Evolutionary conservation across 2,797 vertebrate genomes (phyloP), one percentile per base, ranked within the genome.

Genomic region (Falco concolor): DNA sequence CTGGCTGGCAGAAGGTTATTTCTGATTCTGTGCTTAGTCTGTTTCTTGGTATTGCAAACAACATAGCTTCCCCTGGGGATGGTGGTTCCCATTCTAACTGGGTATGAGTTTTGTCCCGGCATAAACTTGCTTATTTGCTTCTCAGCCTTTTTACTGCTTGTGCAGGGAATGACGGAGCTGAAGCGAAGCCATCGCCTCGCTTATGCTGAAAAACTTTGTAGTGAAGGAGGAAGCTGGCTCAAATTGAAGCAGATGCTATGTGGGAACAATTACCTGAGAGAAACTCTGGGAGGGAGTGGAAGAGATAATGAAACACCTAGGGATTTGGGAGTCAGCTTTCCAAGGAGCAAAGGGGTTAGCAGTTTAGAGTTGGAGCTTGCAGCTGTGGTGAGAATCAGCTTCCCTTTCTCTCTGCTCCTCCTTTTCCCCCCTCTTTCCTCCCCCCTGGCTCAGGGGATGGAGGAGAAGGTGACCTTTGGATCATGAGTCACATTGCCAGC

Each of bases 251-350:
- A 95, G 94, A 95, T 97, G 94, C 95, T 96, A 63, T 95, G 90
- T 94, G 95, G 94, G 95, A 97, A 94, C 96, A 97, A 96, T 96
- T 97, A 97, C 97, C 94, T 96, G 96, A 96, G 95, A 94, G 91
- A 82, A 95, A 89, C 61, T 84, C 78, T 42, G 87, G 70, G 89
- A 95, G 77, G 83, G 91, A 94, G 77, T 87, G 92, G 84, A 94
- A 77, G 94, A 96, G 95, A 96, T 96, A 95, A 97, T 97, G 93
- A 97, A 97, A 96, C 93, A 91, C 95, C 94, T 77, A 87, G 95
- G 95, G 95, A 96, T 96, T 97, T 96, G 95, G 91, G 88, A 95
- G 90, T 90, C 94, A 94, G 92, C 91, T 92, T 97, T 96, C 95
- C 63, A 87, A 90, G 88, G 93, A 95, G 93, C 81, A 69, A 50